These are phyloP conservation scores for Pelodiscus sinensis DNA, from an alignment of 2,113 vertebrate species.

Conservation along the genomic window DNA sequence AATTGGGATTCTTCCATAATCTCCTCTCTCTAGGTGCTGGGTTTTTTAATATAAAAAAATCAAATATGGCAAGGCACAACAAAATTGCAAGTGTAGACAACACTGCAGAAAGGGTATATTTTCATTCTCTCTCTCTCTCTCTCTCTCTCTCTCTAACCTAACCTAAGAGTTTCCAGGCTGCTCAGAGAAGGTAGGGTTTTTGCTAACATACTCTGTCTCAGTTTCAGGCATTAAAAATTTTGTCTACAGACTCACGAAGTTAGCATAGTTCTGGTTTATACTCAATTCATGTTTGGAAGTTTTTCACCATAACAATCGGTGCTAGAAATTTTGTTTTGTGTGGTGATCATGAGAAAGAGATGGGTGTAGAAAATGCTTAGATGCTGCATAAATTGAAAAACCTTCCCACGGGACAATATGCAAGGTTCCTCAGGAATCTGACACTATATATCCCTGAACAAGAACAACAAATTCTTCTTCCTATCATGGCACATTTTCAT, in stretches of 20 bases:
- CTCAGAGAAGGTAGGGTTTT: background rate
- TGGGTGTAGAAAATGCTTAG: background rate
- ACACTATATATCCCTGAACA: background rate
- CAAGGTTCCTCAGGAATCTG: background rate
- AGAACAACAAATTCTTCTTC: fast-evolving
- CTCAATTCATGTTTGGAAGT: background rate
- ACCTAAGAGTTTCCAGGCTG: background rate
- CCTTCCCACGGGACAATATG: fast-evolving
- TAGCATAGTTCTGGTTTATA: background rate
- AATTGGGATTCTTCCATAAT: background rate
- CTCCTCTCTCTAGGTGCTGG: background rate
- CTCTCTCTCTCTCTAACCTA: background rate
- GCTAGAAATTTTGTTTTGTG: fast-evolving
- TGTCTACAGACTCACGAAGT: background rate
- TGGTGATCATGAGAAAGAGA: background rate
- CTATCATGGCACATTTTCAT: background rate
- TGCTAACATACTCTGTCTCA: background rate
- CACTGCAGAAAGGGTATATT: background rate
- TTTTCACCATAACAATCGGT: fast-evolving
- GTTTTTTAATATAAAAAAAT: background rate
- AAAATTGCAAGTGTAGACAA: background rate
- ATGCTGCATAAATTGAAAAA: background rate
- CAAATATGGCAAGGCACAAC: background rate
- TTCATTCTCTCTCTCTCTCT: background rate
- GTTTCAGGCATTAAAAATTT: background rate